phyloP scores from a whole-genome alignment of 2,113 vertebrate genomes.

The Paramormyrops kingsleyae region DNA sequence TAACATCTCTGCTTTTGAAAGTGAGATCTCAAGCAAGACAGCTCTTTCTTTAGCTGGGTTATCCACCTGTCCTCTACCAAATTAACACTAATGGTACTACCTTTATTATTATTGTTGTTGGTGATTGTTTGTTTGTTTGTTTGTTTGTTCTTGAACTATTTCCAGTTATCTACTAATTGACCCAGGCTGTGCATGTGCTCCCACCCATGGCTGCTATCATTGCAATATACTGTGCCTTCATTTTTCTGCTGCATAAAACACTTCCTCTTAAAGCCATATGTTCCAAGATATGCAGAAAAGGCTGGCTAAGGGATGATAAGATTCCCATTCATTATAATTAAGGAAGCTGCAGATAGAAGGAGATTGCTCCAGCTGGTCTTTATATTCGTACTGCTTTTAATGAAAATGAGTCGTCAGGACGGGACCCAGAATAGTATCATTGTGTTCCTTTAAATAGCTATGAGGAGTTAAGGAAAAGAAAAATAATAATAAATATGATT shows the following conservation, averaged over 20 bases:
- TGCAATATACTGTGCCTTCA: not conserved
- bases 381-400: slow-evolving; percentile 34
- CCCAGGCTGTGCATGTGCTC: not conserved
- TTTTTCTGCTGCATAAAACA: not conserved
- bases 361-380: slow-evolving; percentile 41
- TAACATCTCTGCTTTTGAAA: slow-evolving; percentile 11
- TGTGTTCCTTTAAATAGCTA: slow-evolving; percentile 29
- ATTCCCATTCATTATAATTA: slow-evolving; percentile 54
- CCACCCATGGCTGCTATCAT: not conserved
- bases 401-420: slow-evolving; percentile 24
- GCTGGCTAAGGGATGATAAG: slow-evolving; percentile 57
- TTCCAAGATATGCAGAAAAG: slow-evolving; percentile 40
- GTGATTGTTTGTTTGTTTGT: not conserved
- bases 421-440: slow-evolving; percentile 24
- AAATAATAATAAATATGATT: slow-evolving; percentile 39
- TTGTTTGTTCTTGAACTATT: not conserved
- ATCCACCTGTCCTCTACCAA: not conserved
- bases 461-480: slow-evolving; percentile 26
- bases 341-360: slow-evolving; percentile 29
- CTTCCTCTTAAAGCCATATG: not conserved
- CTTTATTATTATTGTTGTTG: not conserved
- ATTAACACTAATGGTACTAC: not conserved
- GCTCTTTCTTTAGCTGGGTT: not conserved
- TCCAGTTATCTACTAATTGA: not conserved
- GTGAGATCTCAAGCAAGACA: not conserved